Conservation (phyloP, 1,140 invertebrate genomes). For the Andricus grossulariae region DNA sequence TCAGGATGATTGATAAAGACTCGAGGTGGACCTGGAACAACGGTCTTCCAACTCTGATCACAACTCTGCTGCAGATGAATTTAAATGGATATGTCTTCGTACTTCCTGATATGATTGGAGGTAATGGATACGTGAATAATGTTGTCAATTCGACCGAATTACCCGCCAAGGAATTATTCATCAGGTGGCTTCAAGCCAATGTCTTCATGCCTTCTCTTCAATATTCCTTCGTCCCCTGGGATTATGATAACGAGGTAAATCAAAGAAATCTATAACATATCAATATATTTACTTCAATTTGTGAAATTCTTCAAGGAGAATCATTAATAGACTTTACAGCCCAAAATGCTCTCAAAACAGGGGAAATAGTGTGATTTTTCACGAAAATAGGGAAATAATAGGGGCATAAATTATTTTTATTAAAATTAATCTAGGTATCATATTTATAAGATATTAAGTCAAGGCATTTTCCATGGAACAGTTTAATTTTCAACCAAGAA, state of each 20-base stretch:
- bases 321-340: no score
- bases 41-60: constrained; percentile 87
- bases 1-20: constrained; percentile 92
- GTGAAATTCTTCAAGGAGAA: no score
- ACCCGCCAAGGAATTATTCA: constrained; percentile 87
- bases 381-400: no score
- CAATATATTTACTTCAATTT: no score
- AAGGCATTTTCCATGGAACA: no score
- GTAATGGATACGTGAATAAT: constrained; percentile 84
- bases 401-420: no score
- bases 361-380: no score
- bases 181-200: constrained; percentile 92
- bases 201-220: constrained; percentile 92
- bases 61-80: constrained; percentile 87
- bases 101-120: constrained; percentile 94
- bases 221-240: constrained; percentile 92
- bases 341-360: no score
- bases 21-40: constrained; percentile 88
- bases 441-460: no score
- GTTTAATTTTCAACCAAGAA: no score
- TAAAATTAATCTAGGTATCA: no score
- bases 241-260: constrained; percentile 83
- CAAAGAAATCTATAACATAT: no score
- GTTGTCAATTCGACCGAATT: constrained; percentile 66
- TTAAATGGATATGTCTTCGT: constrained; percentile 90